Base-by-base conservation (phyloP, 2,797 vertebrate species). In the Rousettus madagascariensis region DNA sequence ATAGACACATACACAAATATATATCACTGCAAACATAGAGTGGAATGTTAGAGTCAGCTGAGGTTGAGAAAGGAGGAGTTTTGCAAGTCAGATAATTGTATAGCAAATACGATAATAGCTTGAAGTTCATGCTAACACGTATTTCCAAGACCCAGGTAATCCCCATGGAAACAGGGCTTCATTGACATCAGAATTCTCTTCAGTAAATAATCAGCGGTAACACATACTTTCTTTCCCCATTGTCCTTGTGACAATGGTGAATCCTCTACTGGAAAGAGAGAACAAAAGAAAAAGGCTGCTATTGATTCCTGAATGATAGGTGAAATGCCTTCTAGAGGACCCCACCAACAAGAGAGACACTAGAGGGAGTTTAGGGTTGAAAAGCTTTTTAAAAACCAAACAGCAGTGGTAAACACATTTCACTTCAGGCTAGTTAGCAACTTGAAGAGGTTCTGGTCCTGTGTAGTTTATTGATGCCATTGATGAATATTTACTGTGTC, bases 91-190 rank as follows among this genome's bases (percentile, higher is more conserved):
- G 13, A 46, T 66, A 74, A 57, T 63, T 79, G 15, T 33, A 59
- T 3, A 83, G 38, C 17, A 90, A 91, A 89, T 26, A 87, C 28
- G 2, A 2, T 33, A 79, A 53, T 74, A 88, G 63, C 36, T 75
- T 65, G 46, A 86, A 51, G 33, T 74, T 71, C 85, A 20, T 55
- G 15, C 65, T 71, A 84, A 94, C 38, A 63, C 84, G 91, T 24
- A 33, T 69, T 84, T 57, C 57, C 16, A 57, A 91, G 68, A 68
- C 63, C 79, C 68, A 94, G 36, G 68, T 8, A n/a, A 28, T 92
- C 96, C 55, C 91, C 94, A 84, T 94, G 91, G 88, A 97, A 95
- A 92, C 89, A 72, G 43, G 33, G n/a, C 51, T 95, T 86, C 77
- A 65, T 75, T 82, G 6, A 53, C 28, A 85, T 61, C 36, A 75